A percentile compares a stretch with the other conserved stretches of the same genome.
phyloP scores from a whole-genome alignment of 2,113 vertebrate species.

The Balaenoptera acutorostrata region DNA sequence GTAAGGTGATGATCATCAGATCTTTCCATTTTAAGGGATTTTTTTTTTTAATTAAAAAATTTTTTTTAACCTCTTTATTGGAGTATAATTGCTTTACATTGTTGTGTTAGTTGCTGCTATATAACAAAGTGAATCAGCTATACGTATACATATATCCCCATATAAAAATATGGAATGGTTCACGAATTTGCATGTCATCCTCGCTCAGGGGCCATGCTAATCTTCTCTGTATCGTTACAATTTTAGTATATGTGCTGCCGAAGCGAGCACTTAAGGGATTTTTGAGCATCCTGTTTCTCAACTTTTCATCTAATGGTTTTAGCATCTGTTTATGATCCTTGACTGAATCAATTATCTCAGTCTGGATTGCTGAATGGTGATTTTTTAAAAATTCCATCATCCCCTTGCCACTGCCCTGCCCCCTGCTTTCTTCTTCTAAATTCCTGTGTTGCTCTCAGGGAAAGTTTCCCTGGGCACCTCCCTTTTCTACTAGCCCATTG shows the following conservation, averaged over 20 bases:
- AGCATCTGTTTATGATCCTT: not conserved
- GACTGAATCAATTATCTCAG: not conserved
- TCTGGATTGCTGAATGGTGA: not conserved
- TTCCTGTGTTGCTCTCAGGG: not conserved
- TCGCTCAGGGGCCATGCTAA: too few species aligned
- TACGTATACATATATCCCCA: too few species aligned
- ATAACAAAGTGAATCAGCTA: too few species aligned
- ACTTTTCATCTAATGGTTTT: not conserved
- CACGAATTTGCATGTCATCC: too few species aligned
- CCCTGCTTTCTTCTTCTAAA: not conserved
- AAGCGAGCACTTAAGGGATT: not conserved
- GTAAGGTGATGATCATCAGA: not conserved
- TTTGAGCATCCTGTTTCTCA: not conserved
- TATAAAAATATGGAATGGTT: too few species aligned
- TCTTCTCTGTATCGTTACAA: too few species aligned
- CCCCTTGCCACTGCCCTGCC: not conserved
- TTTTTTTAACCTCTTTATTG: too few species aligned
- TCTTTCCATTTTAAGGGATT: not conserved
- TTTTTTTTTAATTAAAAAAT: not conserved
- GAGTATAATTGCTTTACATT: too few species aligned
- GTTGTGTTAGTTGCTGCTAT: too few species aligned
- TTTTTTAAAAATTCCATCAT: not conserved
- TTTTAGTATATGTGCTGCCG: too few species aligned
- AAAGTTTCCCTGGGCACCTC: not conserved
- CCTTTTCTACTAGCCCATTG: not conserved